These are phyloP conservation scores for Orbicella faveolata DNA, from an alignment of 64 coral and sea anemone species.

Conservation along the genomic window DNA sequence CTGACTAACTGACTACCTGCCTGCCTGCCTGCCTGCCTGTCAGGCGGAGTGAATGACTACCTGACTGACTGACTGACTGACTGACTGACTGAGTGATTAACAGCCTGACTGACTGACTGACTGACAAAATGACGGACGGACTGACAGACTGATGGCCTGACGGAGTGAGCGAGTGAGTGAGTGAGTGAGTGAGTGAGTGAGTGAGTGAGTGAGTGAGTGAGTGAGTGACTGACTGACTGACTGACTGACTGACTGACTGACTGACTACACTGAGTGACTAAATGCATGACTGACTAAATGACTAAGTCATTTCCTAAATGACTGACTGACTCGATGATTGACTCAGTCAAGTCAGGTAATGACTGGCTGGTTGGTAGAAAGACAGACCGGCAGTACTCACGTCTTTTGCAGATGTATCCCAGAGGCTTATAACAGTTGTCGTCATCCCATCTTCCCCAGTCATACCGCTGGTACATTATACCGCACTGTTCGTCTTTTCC, in stretches of 20 bases:
- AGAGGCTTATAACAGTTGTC: constrained; percentile 79
- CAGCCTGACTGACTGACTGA: background rate
- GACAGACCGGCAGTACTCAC: constrained; percentile 19
- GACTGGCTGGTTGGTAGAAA: background rate
- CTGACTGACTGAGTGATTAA: background rate
- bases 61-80: background rate
- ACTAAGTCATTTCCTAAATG: background rate
- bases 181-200: too few relatives aligned
- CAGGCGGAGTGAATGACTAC: background rate
- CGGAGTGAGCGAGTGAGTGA: too few relatives aligned
- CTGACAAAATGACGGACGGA: background rate
- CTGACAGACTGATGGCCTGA: background rate
- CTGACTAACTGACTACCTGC: background rate
- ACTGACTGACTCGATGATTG: background rate
- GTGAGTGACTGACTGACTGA: too few relatives aligned
- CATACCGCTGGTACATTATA: constrained; percentile 80
- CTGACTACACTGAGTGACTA: too few relatives aligned
- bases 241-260: too few relatives aligned
- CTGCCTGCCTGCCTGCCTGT: background rate
- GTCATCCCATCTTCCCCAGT: constrained; percentile 83
- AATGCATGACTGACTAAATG: too few relatives aligned
- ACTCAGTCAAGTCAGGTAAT: background rate
- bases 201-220: too few relatives aligned
- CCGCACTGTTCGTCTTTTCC: constrained; percentile 78
- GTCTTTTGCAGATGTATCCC: constrained; percentile 73